phyloP scores from a whole-genome alignment of 2,797 vertebrate species.

The Sarcoramphus papa region DNA sequence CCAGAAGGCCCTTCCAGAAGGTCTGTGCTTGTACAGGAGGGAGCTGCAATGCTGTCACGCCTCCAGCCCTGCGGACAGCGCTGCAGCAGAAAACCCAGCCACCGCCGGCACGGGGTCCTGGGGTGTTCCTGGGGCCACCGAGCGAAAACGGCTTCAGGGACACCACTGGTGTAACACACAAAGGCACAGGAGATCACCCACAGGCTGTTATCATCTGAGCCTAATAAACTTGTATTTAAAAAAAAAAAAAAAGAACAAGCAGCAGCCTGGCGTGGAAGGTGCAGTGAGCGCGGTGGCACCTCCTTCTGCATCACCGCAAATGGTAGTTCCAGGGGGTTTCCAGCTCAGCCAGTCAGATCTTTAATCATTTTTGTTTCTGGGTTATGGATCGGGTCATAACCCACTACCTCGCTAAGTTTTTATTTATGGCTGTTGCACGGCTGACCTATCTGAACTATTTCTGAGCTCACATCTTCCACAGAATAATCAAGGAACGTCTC shows the following conservation, averaged over 20 bases:
- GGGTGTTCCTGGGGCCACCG: neutral
- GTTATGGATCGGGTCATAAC: neutral
- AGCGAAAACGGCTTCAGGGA: neutral
- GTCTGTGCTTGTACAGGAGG: neutral
- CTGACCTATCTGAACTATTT: neutral
- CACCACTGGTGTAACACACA: neutral
- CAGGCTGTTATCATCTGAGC: neutral
- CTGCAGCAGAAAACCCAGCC: neutral
- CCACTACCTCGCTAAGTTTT: neutral
- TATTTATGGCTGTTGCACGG: neutral
- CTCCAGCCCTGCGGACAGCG: neutral
- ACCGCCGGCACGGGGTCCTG: accelerated
- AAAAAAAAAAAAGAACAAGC: neutral
- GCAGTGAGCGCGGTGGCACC: accelerated
- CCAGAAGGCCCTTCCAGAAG: neutral
- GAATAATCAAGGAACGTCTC: neutral
- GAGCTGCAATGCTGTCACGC: neutral
- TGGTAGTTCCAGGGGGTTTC: neutral
- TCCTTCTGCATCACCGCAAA: neutral
- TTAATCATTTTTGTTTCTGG: neutral
- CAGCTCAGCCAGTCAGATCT: neutral
- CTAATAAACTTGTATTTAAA: neutral
- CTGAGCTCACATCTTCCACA: neutral
- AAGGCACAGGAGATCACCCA: neutral
- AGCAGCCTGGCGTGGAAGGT: neutral